These are phyloP conservation scores for Oncorhynchus keta DNA, from an alignment of 2,113 vertebrate species.

Conservation along the genomic window DNA sequence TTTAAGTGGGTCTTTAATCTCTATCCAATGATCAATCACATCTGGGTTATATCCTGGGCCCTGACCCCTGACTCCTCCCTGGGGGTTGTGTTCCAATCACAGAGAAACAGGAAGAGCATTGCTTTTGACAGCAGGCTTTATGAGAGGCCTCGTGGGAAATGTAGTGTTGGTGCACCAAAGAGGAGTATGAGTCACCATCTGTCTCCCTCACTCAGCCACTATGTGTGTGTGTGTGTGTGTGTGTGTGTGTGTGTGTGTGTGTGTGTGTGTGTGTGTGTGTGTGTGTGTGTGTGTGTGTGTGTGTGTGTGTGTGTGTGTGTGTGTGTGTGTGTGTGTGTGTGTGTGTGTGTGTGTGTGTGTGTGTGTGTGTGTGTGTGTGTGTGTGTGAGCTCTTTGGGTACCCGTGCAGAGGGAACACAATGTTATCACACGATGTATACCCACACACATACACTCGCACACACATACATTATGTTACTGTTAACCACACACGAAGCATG, in stretches of 20 bases:
- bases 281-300: conserved; percentile 2
- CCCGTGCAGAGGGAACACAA: too few relatives aligned
- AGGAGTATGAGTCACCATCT: conserved; percentile 70
- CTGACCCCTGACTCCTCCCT: conserved; percentile 63
- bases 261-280: conserved; percentile 24
- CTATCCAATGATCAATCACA: not conserved
- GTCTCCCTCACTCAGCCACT: conserved; percentile 56
- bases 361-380: too few relatives aligned
- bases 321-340: too few relatives aligned
- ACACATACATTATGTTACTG: too few relatives aligned
- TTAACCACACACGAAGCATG: too few relatives aligned
- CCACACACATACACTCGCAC: too few relatives aligned
- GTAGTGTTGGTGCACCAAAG: conserved; percentile 67
- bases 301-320: too few relatives aligned
- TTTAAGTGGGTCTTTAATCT: not conserved
- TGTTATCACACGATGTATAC: too few relatives aligned
- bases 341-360: too few relatives aligned
- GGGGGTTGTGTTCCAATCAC: conserved; percentile 60
- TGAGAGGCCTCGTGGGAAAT: conserved; percentile 74
- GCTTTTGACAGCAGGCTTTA: conserved; percentile 65
- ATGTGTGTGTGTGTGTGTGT: conserved; percentile 34
- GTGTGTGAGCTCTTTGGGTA: not conserved
- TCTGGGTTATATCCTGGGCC: conserved; percentile 36
- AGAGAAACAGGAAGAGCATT: conserved; percentile 68
- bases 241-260: not conserved